These are phyloP conservation scores for Mustelus asterias DNA, from an alignment of 2,113 vertebrate genomes.

Conservation along the genomic window DNA sequence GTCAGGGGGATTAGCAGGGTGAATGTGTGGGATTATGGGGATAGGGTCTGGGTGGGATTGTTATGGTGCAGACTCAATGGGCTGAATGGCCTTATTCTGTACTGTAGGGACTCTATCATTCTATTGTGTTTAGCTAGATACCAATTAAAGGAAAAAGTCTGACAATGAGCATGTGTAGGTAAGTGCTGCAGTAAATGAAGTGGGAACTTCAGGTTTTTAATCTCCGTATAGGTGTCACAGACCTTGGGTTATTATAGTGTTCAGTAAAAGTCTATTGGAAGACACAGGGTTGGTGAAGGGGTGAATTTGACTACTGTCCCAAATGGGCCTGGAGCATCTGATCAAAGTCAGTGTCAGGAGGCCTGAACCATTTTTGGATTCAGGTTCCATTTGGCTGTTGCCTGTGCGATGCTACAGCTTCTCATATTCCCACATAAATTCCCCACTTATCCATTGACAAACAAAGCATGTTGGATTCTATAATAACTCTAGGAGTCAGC, in stretches of 20 bases:
- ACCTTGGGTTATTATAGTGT: neutral
- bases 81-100: too few relatives aligned
- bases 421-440: neutral
- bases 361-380: neutral
- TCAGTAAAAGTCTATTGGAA: neutral
- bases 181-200: neutral
- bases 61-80: too few relatives aligned
- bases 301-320: neutral
- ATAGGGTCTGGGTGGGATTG: too few relatives aligned
- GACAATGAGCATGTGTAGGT: neutral
- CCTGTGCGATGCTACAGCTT: neutral
- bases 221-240: neutral
- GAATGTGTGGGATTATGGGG: too few relatives aligned
- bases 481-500: too few relatives aligned
- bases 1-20: too few relatives aligned
- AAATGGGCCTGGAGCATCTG: neutral
- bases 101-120: too few relatives aligned
- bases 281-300: too few relatives aligned
- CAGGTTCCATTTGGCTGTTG: neutral
- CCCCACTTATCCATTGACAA: neutral
- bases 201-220: neutral
- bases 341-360: neutral
- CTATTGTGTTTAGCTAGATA: neutral
- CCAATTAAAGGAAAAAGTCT: neutral
- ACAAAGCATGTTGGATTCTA: neutral